Evolutionary conservation across 2,888 invertebrate genomes (phyloP).

Genomic region (Poecilobothrus nobilitatus): DNA sequence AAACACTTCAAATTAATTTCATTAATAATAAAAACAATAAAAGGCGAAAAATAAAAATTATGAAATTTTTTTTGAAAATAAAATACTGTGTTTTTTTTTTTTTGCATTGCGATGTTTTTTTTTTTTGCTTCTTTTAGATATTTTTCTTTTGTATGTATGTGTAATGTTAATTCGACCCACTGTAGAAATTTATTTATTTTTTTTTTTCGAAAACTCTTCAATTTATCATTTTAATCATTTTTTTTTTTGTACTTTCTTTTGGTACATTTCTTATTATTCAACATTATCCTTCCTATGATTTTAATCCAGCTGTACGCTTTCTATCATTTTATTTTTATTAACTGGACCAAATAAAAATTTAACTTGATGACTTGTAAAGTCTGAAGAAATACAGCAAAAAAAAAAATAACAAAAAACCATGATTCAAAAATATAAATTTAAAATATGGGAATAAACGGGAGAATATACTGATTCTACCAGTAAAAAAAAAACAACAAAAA

Average conservation of each 20-base stretch:
- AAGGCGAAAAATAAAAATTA: not conserved
- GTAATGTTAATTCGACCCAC: not conserved
- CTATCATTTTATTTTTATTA: not conserved
- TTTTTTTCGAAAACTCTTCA: not conserved
- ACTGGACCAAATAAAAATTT: not conserved
- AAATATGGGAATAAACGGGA: not conserved
- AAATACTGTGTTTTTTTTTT: no score
- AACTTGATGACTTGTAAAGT: slow-evolving; percentile 1
- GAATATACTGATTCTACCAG: no score
- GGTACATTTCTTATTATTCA: not conserved
- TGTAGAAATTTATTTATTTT: not conserved
- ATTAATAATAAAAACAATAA: not conserved
- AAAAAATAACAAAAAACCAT: not conserved
- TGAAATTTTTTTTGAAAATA: no score
- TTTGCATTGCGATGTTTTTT: no score
- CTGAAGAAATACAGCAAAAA: not conserved
- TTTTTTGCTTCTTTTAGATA: no score
- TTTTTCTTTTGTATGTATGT: no score
- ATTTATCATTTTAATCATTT: not conserved
- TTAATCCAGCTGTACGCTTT: not conserved
- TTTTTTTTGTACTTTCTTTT: not conserved
- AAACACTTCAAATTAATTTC: not conserved
- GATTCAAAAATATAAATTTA: not conserved
- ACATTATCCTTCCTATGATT: not conserved
- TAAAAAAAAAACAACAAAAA: no score